Conservation (phyloP, 2,888 invertebrate species). For the Allygus modestus region DNA sequence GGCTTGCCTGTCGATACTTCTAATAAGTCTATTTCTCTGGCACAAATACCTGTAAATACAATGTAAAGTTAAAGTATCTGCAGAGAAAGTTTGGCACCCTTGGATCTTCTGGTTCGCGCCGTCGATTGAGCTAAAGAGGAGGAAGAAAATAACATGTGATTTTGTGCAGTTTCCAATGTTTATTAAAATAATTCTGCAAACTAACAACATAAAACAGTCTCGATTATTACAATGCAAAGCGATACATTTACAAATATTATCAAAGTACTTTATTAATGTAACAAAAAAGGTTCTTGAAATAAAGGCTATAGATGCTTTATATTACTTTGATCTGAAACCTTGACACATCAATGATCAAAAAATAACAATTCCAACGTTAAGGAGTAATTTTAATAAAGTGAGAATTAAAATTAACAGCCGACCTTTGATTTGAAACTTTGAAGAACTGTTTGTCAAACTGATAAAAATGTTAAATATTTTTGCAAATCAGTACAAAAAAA, state of each 20-base stretch:
- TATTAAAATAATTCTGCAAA: conserved; percentile 29
- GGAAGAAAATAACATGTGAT: conserved; percentile 7
- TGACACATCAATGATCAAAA: too few species aligned
- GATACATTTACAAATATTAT: neutral
- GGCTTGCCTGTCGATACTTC: conserved; percentile 56
- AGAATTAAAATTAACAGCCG: too few species aligned
- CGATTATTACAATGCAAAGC: neutral
- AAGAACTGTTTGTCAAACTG: too few species aligned
- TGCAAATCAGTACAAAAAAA: too few species aligned
- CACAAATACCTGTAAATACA: conserved; percentile 63
- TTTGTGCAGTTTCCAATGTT: neutral
- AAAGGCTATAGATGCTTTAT: too few species aligned
- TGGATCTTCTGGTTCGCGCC: conserved; percentile 42
- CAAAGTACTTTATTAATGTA: too few species aligned
- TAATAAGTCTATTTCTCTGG: conserved; percentile 60
- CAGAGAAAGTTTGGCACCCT: neutral
- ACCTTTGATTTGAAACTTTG: too few species aligned
- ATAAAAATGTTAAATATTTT: too few species aligned
- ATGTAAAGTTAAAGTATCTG: conserved; percentile 56
- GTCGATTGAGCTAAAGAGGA: neutral
- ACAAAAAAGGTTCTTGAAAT: too few species aligned
- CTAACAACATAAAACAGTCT: conserved; percentile 12
- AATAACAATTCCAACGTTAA: too few species aligned
- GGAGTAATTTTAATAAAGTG: too few species aligned
- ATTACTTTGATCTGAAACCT: too few species aligned